Conservation (phyloP, 2,888 invertebrate genomes). For the Diaphora mendica region DNA sequence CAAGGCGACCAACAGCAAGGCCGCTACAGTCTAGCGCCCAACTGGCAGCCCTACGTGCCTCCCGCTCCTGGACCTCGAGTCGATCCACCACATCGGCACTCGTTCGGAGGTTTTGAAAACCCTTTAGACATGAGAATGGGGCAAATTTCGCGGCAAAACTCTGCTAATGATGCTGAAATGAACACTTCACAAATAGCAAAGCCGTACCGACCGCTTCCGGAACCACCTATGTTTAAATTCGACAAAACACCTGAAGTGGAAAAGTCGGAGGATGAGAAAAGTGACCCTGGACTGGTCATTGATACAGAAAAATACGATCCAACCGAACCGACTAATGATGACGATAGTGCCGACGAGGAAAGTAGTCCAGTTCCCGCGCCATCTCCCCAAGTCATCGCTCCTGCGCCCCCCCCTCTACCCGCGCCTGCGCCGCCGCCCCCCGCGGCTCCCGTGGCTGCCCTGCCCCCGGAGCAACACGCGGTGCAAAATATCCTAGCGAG, state of each 20-base stretch:
- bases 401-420: slow-evolving; percentile 25
- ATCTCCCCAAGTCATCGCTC: slow-evolving; percentile 15
- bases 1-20: slow-evolving; percentile 43
- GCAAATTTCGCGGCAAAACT: slow-evolving; percentile 46
- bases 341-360: slow-evolving; percentile 55
- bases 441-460: slow-evolving; percentile 19
- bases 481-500: slow-evolving; percentile 62
- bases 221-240: slow-evolving; percentile 73
- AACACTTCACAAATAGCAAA: slow-evolving; percentile 26
- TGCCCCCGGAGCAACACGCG: slow-evolving; percentile 27
- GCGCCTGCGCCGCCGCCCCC: slow-evolving; percentile 22
- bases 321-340: slow-evolving; percentile 82
- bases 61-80: slow-evolving; percentile 41
- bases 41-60: slow-evolving; percentile 62
- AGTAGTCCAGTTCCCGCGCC: slow-evolving; percentile 20
- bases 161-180: slow-evolving; percentile 32
- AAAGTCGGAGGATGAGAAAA: slow-evolving; percentile 82
- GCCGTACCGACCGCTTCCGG: slow-evolving; percentile 63
- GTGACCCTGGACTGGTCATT: slow-evolving; percentile 87
- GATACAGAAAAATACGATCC: slow-evolving; percentile 87
- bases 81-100: slow-evolving; percentile 58
- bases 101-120: slow-evolving; percentile 71
- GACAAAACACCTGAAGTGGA: slow-evolving; percentile 69
- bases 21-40: slow-evolving; percentile 44
- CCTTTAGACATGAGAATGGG: slow-evolving; percentile 75